Conservation (phyloP, 2,113 vertebrate species). For the Anser brachyrhynchus region DNA sequence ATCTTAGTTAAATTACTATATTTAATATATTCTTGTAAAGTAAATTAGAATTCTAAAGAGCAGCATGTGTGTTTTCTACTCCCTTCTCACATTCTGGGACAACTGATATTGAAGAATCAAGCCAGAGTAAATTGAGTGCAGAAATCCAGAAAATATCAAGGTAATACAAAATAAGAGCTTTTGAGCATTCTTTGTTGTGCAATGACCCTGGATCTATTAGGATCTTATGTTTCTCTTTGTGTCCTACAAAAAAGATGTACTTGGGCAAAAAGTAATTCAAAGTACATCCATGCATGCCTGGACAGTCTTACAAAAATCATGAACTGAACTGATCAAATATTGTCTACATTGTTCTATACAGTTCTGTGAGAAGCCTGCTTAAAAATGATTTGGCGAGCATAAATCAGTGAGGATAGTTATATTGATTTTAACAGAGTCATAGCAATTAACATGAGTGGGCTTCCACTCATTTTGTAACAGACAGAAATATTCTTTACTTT, state of each 20-base stretch:
- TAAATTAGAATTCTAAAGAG: not conserved
- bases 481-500: not conserved
- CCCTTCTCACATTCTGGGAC: not conserved
- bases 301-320: not conserved
- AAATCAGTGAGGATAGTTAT: not conserved
- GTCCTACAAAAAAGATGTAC: not conserved
- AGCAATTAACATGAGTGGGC: not conserved
- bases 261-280: not conserved
- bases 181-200: not conserved
- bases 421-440: not conserved
- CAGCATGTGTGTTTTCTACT: not conserved
- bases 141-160: not conserved
- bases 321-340: not conserved
- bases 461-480: not conserved
- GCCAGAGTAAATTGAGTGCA: not conserved
- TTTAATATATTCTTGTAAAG: not conserved
- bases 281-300: not conserved
- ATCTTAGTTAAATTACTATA: not conserved
- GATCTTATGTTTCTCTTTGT: not conserved
- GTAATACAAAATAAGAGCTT: not conserved
- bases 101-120: not conserved
- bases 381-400: not conserved
- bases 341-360: not conserved
- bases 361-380: not conserved
- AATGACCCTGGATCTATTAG: not conserved